A percentile compares a stretch with the other conserved stretches of the same genome.
These are phyloP conservation scores for Myrmecobius fasciatus DNA, from an alignment of 2,113 vertebrate genomes.

Conservation along the genomic window DNA sequence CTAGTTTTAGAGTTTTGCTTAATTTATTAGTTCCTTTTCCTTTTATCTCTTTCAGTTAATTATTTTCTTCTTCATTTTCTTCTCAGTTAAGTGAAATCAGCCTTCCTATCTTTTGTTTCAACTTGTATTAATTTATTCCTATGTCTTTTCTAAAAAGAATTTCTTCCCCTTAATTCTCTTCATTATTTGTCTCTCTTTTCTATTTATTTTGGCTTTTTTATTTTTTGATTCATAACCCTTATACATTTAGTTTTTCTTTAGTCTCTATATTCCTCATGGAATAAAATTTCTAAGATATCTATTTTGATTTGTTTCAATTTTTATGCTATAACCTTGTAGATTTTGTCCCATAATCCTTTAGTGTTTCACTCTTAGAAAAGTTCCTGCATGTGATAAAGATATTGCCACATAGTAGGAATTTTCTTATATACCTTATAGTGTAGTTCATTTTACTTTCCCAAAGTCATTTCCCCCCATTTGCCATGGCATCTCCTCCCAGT, in stretches of 20 bases:
- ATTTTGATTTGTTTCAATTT: neutral
- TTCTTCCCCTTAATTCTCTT: neutral
- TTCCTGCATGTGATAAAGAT: neutral
- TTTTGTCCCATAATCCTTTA: neutral
- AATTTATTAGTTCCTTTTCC: neutral
- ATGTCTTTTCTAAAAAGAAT: neutral
- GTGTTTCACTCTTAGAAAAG: neutral
- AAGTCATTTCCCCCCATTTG: neutral
- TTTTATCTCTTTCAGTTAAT: neutral
- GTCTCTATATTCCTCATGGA: neutral
- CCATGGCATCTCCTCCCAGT: neutral
- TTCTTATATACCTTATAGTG: neutral
- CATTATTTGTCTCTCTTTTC: neutral
- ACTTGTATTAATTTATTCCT: neutral
- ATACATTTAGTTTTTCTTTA: neutral
- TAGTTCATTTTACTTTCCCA: neutral
- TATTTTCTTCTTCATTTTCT: neutral
- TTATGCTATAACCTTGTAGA: neutral
- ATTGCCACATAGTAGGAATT: neutral
- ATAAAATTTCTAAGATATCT: neutral
- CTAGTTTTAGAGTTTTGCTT: neutral
- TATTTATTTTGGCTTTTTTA: neutral
- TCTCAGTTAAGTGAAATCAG: neutral
- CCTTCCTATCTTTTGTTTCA: neutral
- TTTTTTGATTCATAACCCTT: neutral